Base-by-base conservation (phyloP, 2,888 invertebrate genomes). In the Yponomeuta cagnagella region DNA sequence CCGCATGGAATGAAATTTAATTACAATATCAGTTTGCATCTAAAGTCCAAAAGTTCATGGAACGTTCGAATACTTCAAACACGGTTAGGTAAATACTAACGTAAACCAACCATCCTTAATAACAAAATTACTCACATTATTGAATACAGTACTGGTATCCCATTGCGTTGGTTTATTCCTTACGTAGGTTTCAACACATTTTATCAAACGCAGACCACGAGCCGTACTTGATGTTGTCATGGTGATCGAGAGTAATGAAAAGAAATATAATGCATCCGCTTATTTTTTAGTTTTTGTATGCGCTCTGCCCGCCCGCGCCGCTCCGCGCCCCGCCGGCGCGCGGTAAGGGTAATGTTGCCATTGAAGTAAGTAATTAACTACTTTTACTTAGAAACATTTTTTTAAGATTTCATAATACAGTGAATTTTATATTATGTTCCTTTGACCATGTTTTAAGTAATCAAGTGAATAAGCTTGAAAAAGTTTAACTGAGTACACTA, bases 121-220 rank as follows among this genome's bases (percentile, higher is more conserved):
- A 15, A 58, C 3, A 12, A 9, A 12, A 52, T 12, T 64, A 70
- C 74, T 70, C 73, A 81, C 84, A 81, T 82, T 83, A 30, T 74
- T 78, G 3, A 83, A 74, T 15, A 84, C 72, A 64, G 73, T 73
- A n/a, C 48, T 69, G 12, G 77, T 72, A 71, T 84, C 84, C 72
- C 79, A 85, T 70, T 74, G 73, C 43, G 75, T 68, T 31, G 77
- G 71, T 48, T 75, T 52, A 31, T 71, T 69, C 37, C 76, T 74
- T 52, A 63, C 69, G 70, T 76, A 79, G 1, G 71, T 63, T 72
- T 81, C 77, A 30, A 84, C 75, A 10, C 76, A 72, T 72, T 80
- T 80, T n/a, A 82, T 23, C 8, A 83, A 70, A 43, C 80, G 77
- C 64, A 75, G 65, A 52, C 80, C 82, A 37, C 80, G 77, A 43